Conservation (phyloP, 2,797 vertebrate genomes). For the Acropternis orthonyx region DNA sequence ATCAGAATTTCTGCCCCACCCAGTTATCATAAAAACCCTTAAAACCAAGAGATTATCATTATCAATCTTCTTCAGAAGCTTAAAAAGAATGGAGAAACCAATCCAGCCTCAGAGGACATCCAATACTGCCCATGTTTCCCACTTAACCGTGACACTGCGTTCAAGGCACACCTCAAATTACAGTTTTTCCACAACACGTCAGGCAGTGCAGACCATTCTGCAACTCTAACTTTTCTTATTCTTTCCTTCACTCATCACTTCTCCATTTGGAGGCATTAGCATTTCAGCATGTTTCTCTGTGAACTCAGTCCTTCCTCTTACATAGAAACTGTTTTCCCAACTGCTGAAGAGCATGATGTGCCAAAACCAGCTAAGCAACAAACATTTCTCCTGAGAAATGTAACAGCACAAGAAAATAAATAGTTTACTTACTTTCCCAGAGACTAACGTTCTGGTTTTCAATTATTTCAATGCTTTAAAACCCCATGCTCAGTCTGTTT, state of each 20-base stretch:
- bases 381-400: neutral
- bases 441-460: neutral
- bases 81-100: neutral
- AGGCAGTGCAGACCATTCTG: neutral
- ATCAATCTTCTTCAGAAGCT: neutral
- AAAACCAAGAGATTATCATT: neutral
- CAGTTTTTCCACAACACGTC: neutral
- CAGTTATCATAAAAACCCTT: neutral
- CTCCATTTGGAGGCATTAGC: neutral
- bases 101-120: neutral
- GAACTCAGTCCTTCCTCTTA: neutral
- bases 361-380: neutral
- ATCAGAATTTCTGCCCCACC: neutral
- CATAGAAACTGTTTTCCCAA: neutral
- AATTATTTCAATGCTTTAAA: neutral
- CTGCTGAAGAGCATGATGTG: neutral
- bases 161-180: neutral
- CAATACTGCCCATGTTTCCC: neutral
- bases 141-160: accelerated
- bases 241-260: neutral
- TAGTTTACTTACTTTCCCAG: neutral
- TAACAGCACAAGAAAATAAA: neutral
- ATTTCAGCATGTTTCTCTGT: neutral
- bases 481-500: neutral
- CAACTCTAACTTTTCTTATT: neutral